phyloP scores from a whole-genome alignment of 2,888 invertebrate genomes.

The Hedychridium roseum region DNA sequence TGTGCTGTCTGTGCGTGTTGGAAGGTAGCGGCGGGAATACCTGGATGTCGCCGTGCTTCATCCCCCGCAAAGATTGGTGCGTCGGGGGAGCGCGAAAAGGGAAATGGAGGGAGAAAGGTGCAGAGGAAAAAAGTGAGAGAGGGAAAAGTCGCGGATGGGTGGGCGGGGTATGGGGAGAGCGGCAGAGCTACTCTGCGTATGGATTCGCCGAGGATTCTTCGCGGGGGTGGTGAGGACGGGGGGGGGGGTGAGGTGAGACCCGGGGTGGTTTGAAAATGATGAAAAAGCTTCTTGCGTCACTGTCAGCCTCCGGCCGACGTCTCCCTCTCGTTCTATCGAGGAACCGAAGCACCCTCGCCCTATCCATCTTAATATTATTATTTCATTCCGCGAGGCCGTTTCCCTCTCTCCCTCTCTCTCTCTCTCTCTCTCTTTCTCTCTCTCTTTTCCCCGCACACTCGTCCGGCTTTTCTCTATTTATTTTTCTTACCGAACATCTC shows the following conservation, averaged over 20 bases:
- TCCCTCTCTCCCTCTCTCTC: slow-evolving; percentile 31
- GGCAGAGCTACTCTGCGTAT: slow-evolving; percentile 33
- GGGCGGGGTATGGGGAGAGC: slow-evolving; percentile 5
- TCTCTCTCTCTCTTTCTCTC: slow-evolving; percentile 4
- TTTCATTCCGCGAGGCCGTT: slow-evolving; percentile 57
- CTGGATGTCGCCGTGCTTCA: slow-evolving; percentile 24
- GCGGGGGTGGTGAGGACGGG: not conserved
- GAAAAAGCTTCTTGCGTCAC: slow-evolving; percentile 54
- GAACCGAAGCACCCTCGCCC: slow-evolving; percentile 36
- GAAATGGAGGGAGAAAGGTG: slow-evolving; percentile 10
- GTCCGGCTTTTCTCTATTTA: not conserved
- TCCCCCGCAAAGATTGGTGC: slow-evolving; percentile 7
- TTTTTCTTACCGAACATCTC: not conserved
- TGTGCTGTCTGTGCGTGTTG: too few relatives aligned
- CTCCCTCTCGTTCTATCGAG: slow-evolving; percentile 32
- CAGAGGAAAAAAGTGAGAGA: slow-evolving; percentile 3
- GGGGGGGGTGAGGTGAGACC: slow-evolving; percentile 38
- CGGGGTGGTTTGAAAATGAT: slow-evolving; percentile 43
- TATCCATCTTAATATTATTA: slow-evolving; percentile 63
- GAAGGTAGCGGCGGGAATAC: slow-evolving; percentile 20
- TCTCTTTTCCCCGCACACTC: slow-evolving; percentile 18
- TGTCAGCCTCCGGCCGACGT: slow-evolving; percentile 44
- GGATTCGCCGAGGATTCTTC: slow-evolving; percentile 41
- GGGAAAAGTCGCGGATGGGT: not conserved
- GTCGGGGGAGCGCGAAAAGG: slow-evolving; percentile 5